Conservation (phyloP, 1,140 invertebrate species). For the Grapholita molesta region DNA sequence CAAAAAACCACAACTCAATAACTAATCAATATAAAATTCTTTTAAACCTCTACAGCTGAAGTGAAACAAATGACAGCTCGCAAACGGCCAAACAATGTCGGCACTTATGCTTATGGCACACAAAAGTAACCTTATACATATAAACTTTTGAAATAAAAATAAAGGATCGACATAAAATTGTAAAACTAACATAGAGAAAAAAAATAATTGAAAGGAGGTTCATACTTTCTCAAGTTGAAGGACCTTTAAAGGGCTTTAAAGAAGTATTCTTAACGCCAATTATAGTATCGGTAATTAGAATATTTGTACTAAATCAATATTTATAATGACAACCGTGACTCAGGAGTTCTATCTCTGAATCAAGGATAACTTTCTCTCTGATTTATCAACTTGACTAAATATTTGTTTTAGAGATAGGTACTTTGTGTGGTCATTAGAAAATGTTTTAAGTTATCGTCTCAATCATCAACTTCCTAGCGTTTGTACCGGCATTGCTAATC, state of each 20-base stretch:
- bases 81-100: too few species aligned
- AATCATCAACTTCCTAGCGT: neutral
- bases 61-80: too few species aligned
- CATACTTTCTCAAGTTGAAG: too few species aligned
- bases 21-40: too few species aligned
- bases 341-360: conserved; percentile 17
- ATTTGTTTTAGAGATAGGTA: neutral
- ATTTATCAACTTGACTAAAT: conserved; percentile 32
- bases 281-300: neutral
- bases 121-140: too few species aligned
- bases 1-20: too few species aligned
- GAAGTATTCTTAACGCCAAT: neutral
- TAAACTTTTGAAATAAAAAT: too few species aligned
- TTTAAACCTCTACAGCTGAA: too few species aligned
- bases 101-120: too few species aligned
- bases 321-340: conserved; percentile 28
- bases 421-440: neutral
- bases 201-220: neutral
- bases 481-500: neutral
- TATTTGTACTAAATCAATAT: neutral
- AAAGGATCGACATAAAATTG: too few species aligned
- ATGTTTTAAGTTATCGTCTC: neutral
- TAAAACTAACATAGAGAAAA: neutral
- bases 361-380: conserved; percentile 51
- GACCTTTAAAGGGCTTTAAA: neutral